Conservation (phyloP, 2,888 invertebrate genomes). For the Agriopis leucophaearia region DNA sequence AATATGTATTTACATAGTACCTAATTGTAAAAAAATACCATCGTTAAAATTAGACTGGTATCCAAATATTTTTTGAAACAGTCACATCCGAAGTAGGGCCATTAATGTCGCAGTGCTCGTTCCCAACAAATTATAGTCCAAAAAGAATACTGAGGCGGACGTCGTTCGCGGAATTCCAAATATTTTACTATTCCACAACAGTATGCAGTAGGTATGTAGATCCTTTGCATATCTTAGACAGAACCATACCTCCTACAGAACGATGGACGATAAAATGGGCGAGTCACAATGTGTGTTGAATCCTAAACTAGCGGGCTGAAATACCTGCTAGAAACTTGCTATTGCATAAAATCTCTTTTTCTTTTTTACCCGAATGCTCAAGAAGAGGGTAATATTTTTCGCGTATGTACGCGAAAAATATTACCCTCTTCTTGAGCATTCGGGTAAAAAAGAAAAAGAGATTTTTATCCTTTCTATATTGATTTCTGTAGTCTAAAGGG, state of each 20-base stretch:
- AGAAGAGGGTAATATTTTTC: no score
- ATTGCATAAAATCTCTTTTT: background rate
- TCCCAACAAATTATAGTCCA: constrained; percentile 63
- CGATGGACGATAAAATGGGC: constrained; percentile 5
- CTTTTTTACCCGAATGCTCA: no score
- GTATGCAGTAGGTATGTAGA: constrained; percentile 11
- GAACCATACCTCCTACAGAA: background rate
- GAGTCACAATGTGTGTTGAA: constrained; percentile 9
- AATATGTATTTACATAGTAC: no score
- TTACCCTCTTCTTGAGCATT: no score
- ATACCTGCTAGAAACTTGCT: background rate
- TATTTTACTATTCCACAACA: constrained; percentile 57
- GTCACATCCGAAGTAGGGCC: constrained; percentile 49
- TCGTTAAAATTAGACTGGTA: background rate
- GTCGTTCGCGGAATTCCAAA: constrained; percentile 55
- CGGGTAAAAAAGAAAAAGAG: no score
- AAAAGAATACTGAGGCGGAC: constrained; percentile 50
- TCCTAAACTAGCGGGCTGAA: background rate
- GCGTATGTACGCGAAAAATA: no score
- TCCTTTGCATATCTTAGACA: constrained; percentile 1
- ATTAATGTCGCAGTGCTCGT: constrained; percentile 53
- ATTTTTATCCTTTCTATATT: no score
- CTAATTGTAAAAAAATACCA: background rate
- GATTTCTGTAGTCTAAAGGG: no score
- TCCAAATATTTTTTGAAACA: background rate